phyloP scores from a whole-genome alignment of 2,113 vertebrate genomes.

The Trogon melanurus region DNA sequence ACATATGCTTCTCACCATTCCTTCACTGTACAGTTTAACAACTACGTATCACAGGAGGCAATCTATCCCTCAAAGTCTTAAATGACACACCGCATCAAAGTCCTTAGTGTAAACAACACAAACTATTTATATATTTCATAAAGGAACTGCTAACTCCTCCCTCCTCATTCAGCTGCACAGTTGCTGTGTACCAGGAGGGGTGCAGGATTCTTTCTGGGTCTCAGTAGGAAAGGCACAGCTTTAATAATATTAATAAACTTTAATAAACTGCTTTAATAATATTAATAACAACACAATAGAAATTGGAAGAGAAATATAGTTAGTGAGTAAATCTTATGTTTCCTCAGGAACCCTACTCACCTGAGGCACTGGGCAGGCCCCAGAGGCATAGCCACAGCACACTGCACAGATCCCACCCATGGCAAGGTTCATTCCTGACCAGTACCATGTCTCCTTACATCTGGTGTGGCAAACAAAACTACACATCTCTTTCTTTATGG shows the following conservation, averaged over 20 bases:
- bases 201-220: background rate
- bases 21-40: constrained; percentile 14
- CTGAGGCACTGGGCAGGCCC: fast-evolving
- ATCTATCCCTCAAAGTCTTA: constrained; percentile 5
- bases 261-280: background rate
- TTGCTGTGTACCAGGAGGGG: background rate
- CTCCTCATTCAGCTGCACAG: background rate
- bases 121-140: background rate
- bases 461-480: background rate
- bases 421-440: background rate
- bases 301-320: background rate
- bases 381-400: fast-evolving
- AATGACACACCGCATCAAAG: background rate
- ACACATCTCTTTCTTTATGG: background rate
- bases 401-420: fast-evolving
- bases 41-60: background rate
- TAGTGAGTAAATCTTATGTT: background rate
- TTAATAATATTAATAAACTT: background rate
- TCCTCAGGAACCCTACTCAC: background rate
- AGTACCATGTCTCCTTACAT: background rate
- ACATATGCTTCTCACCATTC: constrained; percentile 47
- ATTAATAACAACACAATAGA: background rate
- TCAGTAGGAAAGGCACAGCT: background rate
- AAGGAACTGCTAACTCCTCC: background rate
- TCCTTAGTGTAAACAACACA: constrained; percentile 1